Base-by-base conservation (phyloP, 2,797 vertebrate species). In the Mormyrus hasselquistii region DNA sequence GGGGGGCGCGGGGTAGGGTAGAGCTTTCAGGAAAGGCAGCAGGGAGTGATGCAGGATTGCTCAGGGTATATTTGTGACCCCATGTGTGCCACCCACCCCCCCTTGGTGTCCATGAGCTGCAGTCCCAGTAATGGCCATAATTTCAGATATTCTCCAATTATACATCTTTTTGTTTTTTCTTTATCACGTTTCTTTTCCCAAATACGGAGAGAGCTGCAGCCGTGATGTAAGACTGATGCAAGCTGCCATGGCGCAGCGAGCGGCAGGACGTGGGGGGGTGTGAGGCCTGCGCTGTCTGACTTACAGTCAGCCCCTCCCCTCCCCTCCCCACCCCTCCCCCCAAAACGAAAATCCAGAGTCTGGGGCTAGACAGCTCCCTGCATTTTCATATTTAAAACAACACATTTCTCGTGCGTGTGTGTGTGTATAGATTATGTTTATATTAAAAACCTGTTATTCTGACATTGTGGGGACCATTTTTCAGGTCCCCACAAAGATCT, bases 161-260 rank as follows among this genome's bases (percentile, higher is more conserved):
- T 44, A 76, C 34, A 41, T 76, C 69, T 4, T 41, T 41, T 41
- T 29, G 12, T 44, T 76, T 44, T 34, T 69, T 41, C 38, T 16
- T 44, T 38, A 76, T 38, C 73, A 19, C 14, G 14, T 76, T 76
- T 76, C 73, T 14, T 44, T 41, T 41, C 34, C 73, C 73, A 16
- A 76, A 76, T 76, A 76, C 2, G 16, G 73, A 69, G 62, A 34
- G 25, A 69, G 73, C 73, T 76, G 73, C 73, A 76, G 73, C 38
- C 38, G 73, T 76, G 73, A 76, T 76, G 73, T 76, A 76, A 76
- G 34, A 38, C 73, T 76, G 73, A 76, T 76, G 73, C 73, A 76
- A 76, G 34, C 38, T 41, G 34, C 34, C 73, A 44, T 44, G 73
- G 34, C 6, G 6, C 14, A 19, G 34, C 14, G 0, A 38, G 38